A percentile compares a stretch with the other conserved stretches of the same genome.
phyloP scores from a whole-genome alignment of 2,888 invertebrate species.

The Ptychoptera contaminata region DNA sequence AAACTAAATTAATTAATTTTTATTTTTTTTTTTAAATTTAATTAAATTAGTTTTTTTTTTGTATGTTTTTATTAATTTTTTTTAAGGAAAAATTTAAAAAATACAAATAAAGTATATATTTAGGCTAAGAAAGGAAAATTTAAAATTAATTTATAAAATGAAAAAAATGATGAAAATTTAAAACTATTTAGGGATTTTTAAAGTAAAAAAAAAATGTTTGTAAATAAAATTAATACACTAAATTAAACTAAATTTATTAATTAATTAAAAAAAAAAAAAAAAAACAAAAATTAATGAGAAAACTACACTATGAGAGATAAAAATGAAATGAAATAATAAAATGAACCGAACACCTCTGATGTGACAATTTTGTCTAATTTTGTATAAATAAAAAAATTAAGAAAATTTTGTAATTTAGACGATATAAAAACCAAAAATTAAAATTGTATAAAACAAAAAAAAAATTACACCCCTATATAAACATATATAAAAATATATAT shows the following conservation, averaged over 20 bases:
- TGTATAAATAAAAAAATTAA: no score
- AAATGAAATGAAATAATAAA: not conserved
- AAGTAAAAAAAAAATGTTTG: not conserved
- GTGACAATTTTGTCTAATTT: no score
- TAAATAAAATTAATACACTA: not conserved
- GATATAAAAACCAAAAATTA: no score
- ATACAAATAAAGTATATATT: not conserved
- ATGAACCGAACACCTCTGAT: no score
- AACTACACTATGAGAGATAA: not conserved
- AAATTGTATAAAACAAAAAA: not conserved
- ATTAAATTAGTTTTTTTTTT: not conserved
- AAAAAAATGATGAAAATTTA: not conserved
- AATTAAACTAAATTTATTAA: not conserved
- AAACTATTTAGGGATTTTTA: not conserved
- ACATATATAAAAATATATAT: not conserved
- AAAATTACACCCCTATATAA: not conserved
- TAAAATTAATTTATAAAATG: slow-evolving; percentile 1
- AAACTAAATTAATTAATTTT: not conserved
- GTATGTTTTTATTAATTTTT: not conserved
- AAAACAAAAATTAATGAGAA: not conserved
- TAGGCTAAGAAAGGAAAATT: slow-evolving; percentile 1
- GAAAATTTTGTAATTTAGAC: no score
- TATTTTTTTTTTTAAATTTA: not conserved
- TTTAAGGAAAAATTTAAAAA: slow-evolving; percentile 2
- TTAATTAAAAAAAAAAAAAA: not conserved